Base-by-base conservation (phyloP, 2,888 invertebrate genomes). In the Pomacea canaliculata region DNA sequence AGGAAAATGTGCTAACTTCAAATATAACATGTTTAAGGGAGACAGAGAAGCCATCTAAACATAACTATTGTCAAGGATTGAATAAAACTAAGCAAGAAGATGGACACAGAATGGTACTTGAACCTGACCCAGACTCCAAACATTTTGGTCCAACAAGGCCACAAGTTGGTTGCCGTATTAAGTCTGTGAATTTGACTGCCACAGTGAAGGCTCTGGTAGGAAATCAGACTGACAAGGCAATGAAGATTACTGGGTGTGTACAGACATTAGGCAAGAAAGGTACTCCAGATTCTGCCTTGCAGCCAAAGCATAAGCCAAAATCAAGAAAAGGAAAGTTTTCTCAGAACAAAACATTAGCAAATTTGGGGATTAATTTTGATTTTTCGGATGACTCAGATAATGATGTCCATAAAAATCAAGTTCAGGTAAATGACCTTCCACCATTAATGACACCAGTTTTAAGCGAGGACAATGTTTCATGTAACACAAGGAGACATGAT, bases 361-460 rank as follows among this genome's bases (percentile, higher is more conserved):
- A 37, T 13, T 49, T 74, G 19, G 74, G 69, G 7, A 75, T 77
- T 13, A 74, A 76, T 5, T 75, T 74, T 69, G 63, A 79, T 63
- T 72, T 79, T 37, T 79, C 76, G 49, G 76, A 76, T 65, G 68
- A 49, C 62, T 74, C 74, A 1, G 74, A 69, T 12, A 10, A 19
- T 63, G 63, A 63, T 16, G 51, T 56, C 16, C 10, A 10, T 56
- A 16, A 56, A 56, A 56, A 56, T 10, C 51, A 10, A 56, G 8
- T 16, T 16, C 10, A 56, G 16, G 51, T 10, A 16, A 56, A 56
- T 56, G 16, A 16, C 51, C 10, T 13, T 56, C 51, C 2, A 56
- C 51, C 10, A 16, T 16, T 56, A 13, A 4, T 7, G 2, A 56
- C 51, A 13, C 51, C 51, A 56, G 37, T 5, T 37, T 37, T 37